phyloP scores from a whole-genome alignment of 2,888 invertebrate genomes.

The Ypsolopha sequella region DNA sequence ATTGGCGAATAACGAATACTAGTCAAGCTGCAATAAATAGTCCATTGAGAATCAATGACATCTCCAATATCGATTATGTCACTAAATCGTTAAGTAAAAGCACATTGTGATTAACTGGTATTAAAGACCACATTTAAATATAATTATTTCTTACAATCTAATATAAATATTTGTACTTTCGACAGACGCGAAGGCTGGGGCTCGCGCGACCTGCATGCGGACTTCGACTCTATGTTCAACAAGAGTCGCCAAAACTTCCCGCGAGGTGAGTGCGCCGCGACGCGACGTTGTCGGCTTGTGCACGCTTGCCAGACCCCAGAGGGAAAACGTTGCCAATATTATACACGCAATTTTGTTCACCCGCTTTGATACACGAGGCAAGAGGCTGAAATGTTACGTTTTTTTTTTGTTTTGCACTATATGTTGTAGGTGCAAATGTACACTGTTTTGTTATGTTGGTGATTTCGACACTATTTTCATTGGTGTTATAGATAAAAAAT shows the following conservation, averaged over 20 bases:
- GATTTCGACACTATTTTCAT: not conserved
- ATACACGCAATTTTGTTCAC: constrained; percentile 6
- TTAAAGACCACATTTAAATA: not conserved
- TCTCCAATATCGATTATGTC: too few relatives aligned
- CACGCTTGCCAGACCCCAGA: constrained; percentile 2
- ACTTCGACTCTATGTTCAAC: constrained; percentile 81
- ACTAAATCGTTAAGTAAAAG: too few relatives aligned
- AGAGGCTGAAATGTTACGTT: not conserved
- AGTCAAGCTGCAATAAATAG: too few relatives aligned
- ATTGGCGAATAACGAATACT: too few relatives aligned
- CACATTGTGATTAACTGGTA: too few relatives aligned
- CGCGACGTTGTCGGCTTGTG: constrained; percentile 6
- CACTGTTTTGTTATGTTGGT: not conserved
- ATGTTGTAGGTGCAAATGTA: not conserved
- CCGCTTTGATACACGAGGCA: not conserved
- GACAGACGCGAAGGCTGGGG: constrained; percentile 63
- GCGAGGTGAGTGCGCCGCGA: constrained; percentile 72
- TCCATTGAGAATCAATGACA: too few relatives aligned
- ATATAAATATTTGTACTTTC: constrained; percentile 8
- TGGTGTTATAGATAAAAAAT: not conserved
- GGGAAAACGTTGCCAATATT: constrained; percentile 55
- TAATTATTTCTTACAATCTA: constrained; percentile 1
- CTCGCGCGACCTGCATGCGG: constrained; percentile 78
- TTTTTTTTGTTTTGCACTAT: not conserved
- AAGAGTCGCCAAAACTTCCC: constrained; percentile 71